Evolutionary conservation across 2,113 vertebrate genomes (phyloP).

Genomic region (Leucopternis melanops): DNA sequence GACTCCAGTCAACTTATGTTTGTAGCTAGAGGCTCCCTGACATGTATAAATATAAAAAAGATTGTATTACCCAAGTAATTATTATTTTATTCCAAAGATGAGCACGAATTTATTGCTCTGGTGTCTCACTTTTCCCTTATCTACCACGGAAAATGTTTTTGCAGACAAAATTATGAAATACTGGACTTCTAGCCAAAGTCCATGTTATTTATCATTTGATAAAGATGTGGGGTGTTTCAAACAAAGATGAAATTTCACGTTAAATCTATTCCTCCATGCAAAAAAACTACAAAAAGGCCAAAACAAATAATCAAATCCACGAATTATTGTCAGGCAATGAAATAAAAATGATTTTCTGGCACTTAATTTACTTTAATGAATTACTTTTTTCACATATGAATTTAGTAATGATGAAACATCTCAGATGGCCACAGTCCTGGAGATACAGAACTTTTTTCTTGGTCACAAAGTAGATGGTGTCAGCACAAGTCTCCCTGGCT

Average conservation of each 20-base stretch:
- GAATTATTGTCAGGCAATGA: neutral
- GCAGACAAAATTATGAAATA: neutral
- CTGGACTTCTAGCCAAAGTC: neutral
- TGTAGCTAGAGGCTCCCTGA: neutral
- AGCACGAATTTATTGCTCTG: neutral
- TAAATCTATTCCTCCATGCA: neutral
- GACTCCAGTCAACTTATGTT: neutral
- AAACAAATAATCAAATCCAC: neutral
- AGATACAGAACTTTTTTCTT: neutral
- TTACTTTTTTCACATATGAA: neutral
- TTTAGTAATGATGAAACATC: neutral
- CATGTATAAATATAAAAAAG: neutral
- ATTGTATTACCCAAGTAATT: neutral
- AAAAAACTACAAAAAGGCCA: neutral
- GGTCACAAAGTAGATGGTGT: neutral
- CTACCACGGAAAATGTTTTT: neutral
- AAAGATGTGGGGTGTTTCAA: neutral
- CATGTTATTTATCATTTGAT: neutral
- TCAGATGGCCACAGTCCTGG: neutral
- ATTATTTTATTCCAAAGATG: neutral
- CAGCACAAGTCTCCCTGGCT: neutral
- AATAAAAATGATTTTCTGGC: neutral
- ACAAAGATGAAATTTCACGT: neutral
- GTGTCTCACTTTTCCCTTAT: neutral
- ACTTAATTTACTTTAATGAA: neutral